A percentile compares a stretch with the other conserved stretches of the same genome.
These are phyloP conservation scores for Chloroceryle amazona DNA, from an alignment of 2,797 vertebrate species.

Conservation along the genomic window DNA sequence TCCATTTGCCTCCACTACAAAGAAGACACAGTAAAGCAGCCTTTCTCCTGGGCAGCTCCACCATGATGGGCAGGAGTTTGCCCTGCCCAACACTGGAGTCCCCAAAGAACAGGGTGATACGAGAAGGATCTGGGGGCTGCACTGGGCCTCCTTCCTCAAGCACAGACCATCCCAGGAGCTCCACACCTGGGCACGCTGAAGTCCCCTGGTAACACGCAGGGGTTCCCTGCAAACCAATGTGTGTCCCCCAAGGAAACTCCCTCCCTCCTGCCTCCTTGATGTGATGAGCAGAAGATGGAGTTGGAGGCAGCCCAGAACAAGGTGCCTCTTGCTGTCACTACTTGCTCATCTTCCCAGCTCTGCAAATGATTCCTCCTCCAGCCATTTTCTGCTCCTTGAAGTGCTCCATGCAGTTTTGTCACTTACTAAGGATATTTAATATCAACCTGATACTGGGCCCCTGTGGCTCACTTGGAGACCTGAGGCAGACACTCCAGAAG, in stretches of 20 bases:
- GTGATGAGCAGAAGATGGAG: background rate
- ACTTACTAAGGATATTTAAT: conserved; percentile 36
- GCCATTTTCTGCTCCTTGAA: background rate
- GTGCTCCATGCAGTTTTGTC: background rate
- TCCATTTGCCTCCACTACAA: background rate
- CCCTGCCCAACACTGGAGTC: background rate
- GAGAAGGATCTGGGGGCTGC: background rate
- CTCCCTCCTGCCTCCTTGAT: background rate
- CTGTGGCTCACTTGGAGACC: background rate
- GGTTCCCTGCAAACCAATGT: background rate
- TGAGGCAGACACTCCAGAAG: background rate
- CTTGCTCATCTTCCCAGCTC: accelerated
- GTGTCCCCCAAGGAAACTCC: background rate
- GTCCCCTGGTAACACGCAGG: background rate
- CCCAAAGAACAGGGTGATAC: background rate
- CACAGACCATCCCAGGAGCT: background rate
- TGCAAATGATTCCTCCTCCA: background rate
- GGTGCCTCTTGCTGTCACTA: background rate
- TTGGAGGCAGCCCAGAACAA: background rate
- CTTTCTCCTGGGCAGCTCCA: background rate
- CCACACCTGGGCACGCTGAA: background rate
- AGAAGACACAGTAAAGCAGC: background rate
- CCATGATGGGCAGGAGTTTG: background rate
- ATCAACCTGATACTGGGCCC: conserved; percentile 38
- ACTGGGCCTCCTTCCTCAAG: background rate